Evolutionary conservation across 1,140 invertebrate genomes (phyloP).

Genomic region (Drosophila ironensis): DNA sequence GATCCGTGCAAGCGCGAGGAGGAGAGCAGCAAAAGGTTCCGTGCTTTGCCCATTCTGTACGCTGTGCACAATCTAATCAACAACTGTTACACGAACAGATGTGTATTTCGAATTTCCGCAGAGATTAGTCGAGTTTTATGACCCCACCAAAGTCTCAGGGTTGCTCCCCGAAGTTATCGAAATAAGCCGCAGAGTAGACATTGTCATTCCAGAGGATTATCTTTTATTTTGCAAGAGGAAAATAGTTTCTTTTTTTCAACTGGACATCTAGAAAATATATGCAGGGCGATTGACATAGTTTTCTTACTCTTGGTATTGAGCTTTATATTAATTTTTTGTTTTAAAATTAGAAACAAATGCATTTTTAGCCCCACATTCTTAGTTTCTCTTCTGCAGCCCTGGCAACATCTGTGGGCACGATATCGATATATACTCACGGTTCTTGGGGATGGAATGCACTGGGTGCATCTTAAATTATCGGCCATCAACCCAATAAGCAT

Average conservation of each 20-base stretch:
- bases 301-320: neutral
- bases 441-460: neutral
- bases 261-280: no score
- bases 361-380: neutral
- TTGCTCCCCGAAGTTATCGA: neutral
- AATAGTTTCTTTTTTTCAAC: no score
- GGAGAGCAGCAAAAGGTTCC: conserved; percentile 86
- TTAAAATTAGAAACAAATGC: neutral
- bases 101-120: neutral
- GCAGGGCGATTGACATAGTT: no score
- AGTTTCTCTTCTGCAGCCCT: neutral
- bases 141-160: neutral
- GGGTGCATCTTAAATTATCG: neutral
- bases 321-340: neutral
- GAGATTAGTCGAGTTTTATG: conserved; percentile 30
- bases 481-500: neutral
- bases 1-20: conserved; percentile 87
- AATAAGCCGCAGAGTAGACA: neutral
- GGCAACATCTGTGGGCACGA: neutral
- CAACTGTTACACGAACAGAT: neutral
- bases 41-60: conserved; percentile 2
- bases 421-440: neutral
- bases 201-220: neutral
- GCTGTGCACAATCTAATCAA: conserved; percentile 26
- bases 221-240: neutral